These are phyloP conservation scores for Philereme transversata DNA, from an alignment of 2,888 invertebrate species.

Conservation along the genomic window DNA sequence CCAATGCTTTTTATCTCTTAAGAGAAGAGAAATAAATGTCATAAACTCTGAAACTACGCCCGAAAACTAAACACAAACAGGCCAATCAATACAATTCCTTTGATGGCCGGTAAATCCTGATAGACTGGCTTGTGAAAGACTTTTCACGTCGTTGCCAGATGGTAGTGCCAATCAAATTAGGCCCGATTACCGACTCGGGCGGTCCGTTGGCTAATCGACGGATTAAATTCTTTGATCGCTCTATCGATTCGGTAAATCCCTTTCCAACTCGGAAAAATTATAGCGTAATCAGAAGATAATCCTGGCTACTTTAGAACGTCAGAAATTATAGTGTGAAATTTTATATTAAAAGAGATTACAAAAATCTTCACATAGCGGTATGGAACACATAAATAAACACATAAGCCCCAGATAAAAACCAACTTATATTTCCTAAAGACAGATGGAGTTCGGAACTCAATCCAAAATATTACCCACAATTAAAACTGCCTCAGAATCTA, in stretches of 20 bases:
- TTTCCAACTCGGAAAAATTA: conserved; percentile 23
- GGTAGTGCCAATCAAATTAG: conserved; percentile 78
- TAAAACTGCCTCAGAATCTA: too few relatives aligned
- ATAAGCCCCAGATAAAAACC: too few relatives aligned
- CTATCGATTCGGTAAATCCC: conserved; percentile 41
- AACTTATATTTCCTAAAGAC: too few relatives aligned
- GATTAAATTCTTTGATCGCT: conserved; percentile 64
- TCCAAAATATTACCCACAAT: too few relatives aligned
- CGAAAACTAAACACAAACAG: conserved; percentile 30
- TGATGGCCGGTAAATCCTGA: conserved; percentile 60
- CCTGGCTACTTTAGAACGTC: background rate
- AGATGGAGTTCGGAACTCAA: too few relatives aligned
- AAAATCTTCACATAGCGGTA: too few relatives aligned
- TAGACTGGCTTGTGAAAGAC: conserved; percentile 60
- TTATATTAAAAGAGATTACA: too few relatives aligned
- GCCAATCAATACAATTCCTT: conserved; percentile 61
- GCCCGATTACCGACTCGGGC: conserved; percentile 61
- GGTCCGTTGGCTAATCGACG: conserved; percentile 60
- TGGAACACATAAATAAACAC: too few relatives aligned
- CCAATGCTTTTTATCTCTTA: background rate
- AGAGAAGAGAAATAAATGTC: background rate
- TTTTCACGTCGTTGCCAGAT: conserved; percentile 74
- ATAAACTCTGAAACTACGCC: conserved; percentile 8
- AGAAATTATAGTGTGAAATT: background rate
- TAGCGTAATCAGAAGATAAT: conserved; percentile 11